A percentile compares a stretch with the other conserved stretches of the same genome.
Conservation (phyloP, 1,140 invertebrate species). For the Phenacoccus solenopsis region DNA sequence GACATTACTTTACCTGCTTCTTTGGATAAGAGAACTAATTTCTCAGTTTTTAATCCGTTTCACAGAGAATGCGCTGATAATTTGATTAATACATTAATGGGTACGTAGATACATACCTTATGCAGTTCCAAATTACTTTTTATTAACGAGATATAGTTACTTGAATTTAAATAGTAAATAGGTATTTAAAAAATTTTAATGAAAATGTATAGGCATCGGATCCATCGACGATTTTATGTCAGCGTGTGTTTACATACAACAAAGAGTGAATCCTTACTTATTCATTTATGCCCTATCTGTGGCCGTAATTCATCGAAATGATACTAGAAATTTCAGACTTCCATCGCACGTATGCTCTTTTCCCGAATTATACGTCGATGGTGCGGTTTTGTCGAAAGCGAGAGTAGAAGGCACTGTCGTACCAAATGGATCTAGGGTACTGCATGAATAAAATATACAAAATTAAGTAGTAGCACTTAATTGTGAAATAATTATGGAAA, state of each 20-base stretch:
- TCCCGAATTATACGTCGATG: slow-evolving; percentile 64
- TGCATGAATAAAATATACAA: background rate
- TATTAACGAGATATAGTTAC: background rate
- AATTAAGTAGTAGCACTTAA: background rate
- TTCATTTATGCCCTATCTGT: slow-evolving; percentile 66
- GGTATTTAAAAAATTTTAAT: slow-evolving; percentile 13
- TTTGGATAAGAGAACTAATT: slow-evolving; percentile 50
- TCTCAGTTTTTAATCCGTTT: slow-evolving; percentile 59
- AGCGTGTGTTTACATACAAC: slow-evolving; percentile 52
- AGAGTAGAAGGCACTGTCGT: slow-evolving; percentile 53
- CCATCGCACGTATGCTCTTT: slow-evolving; percentile 57
- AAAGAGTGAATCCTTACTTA: slow-evolving; percentile 59
- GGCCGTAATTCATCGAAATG: slow-evolving; percentile 55
- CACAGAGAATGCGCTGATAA: slow-evolving; percentile 52
- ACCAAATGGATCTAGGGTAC: slow-evolving; percentile 45
- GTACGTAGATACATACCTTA: slow-evolving; percentile 30
- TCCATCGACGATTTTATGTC: slow-evolving; percentile 56
- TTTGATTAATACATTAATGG: slow-evolving; percentile 58
- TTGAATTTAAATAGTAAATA: background rate
- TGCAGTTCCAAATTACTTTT: background rate
- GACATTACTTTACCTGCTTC: slow-evolving; percentile 50
- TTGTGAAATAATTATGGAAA: background rate
- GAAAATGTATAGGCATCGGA: slow-evolving; percentile 47
- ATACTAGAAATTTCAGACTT: slow-evolving; percentile 55
- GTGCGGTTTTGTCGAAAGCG: slow-evolving; percentile 49